A percentile compares a stretch with the other conserved stretches of the same genome.
These are phyloP conservation scores for Papilio glaucus DNA, from an alignment of 1,140 invertebrate genomes.

Conservation along the genomic window DNA sequence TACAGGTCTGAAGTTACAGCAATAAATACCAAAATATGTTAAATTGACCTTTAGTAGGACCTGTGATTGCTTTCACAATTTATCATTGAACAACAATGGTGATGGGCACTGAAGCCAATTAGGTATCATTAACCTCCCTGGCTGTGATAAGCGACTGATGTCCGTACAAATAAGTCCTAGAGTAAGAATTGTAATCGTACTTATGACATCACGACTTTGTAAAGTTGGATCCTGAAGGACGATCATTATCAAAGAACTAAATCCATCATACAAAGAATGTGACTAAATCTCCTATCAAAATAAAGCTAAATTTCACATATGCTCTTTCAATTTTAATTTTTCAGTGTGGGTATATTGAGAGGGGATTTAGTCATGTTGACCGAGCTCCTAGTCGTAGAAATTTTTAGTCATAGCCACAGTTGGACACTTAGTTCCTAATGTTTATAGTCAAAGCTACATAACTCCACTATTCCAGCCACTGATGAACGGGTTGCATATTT, in stretches of 20 bases:
- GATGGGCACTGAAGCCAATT: not conserved
- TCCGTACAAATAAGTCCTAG: constrained; percentile 59
- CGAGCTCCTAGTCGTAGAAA: not conserved
- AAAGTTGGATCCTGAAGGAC: constrained; percentile 5
- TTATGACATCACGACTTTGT: constrained; percentile 31
- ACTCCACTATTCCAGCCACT: constrained; percentile 39
- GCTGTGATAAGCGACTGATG: constrained; percentile 71
- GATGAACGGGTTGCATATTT: constrained; percentile 38
- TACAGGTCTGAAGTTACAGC: constrained; percentile 35
- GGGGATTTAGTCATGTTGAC: not conserved
- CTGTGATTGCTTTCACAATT: not conserved
- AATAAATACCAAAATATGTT: constrained; percentile 5
- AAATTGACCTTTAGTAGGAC: not conserved
- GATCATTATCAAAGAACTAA: not conserved
- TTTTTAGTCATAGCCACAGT: not conserved
- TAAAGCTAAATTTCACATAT: constrained; percentile 16
- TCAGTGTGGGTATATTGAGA: constrained; percentile 1
- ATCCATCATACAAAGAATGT: constrained; percentile 9
- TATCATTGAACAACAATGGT: not conserved
- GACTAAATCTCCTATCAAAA: constrained; percentile 6
- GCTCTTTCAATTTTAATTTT: constrained; percentile 12
- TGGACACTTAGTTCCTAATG: constrained; percentile 31
- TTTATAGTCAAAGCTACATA: constrained; percentile 38
- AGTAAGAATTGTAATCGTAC: constrained; percentile 51
- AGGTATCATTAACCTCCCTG: constrained; percentile 50